Evolutionary conservation across 1,140 invertebrate genomes (phyloP), one percentile per base, ranked within the genome.

Genomic region (Scaptomyza graminum): DNA sequence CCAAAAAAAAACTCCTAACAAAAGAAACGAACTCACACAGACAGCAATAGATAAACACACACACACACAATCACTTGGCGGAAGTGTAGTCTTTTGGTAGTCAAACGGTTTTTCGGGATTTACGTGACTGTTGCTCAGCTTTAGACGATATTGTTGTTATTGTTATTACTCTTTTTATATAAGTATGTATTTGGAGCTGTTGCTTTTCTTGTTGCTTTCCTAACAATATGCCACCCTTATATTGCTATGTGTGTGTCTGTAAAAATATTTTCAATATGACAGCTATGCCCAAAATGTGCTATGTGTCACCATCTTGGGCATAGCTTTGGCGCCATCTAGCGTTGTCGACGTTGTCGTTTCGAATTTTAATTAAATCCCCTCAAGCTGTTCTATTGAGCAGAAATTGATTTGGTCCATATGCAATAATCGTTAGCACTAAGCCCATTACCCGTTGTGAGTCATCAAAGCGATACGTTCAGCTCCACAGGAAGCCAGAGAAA

Each of bases 41-140:
- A 34, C 18, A 16, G 47, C 41, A 50, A 62, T 31, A 62, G 47
- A 52, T 15, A 52, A 52, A 50, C 1, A 28, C 34, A n/a, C n/a
- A 41, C 22, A 16, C 16, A 47, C 37, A 46, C 43, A 12, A 5
- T 9, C 37, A 25, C 39, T 47, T 39, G 18, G 43, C 49, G 54
- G 5, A 43, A 46, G 46, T 52, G 52, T 18, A 28, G 47, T 56
- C 52, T 39, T 59, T 11, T 66, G 54, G 50, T 41, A 67, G 43
- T 37, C 39, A 67, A 61, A 39, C 25, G 50, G 9, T 60, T 67
- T 34, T 59, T 59, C 49, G 18, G 69, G 69, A 67, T 72, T 72
- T 67, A 72, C 64, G 69, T 72, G 62, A 67, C 64, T 67, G 54
- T 67, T 55, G 63, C 63, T 72, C 49, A 47, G 63, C 50, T 55